A percentile compares a stretch with the other conserved stretches of the same genome.
These are phyloP conservation scores for Parauchenoglanis punctatus DNA, from an alignment of 2,797 vertebrate species.

Conservation along the genomic window DNA sequence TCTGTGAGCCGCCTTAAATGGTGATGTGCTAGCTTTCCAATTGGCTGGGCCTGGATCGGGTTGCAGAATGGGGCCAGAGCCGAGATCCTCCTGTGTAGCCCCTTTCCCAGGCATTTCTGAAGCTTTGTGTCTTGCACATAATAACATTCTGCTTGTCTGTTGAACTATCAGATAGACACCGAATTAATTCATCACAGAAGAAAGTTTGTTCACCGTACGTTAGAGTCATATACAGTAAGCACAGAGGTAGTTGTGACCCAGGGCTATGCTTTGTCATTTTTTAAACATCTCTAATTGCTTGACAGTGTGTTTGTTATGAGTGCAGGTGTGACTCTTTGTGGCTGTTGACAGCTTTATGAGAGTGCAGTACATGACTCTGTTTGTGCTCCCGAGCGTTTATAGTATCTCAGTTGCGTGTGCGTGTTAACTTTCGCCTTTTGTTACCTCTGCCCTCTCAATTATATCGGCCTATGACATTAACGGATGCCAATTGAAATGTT, in stretches of 20 bases:
- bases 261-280: conserved; percentile 69
- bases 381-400: conserved; percentile 20
- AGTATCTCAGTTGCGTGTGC: conserved; percentile 20
- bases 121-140: not conserved
- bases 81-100: conserved; percentile 54
- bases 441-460: conserved; percentile 34
- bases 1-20: conserved; percentile 68
- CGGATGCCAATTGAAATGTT: conserved; percentile 45
- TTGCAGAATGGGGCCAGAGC: conserved; percentile 73
- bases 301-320: conserved; percentile 61
- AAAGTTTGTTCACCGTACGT: not conserved
- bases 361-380: conserved; percentile 42
- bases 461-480: conserved; percentile 21
- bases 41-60: conserved; percentile 71
- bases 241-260: conserved; percentile 64
- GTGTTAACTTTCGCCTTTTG: conserved; percentile 24
- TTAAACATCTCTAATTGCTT: conserved; percentile 62
- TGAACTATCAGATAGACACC: not conserved
- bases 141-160: not conserved
- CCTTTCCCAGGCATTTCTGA: conserved; percentile 16
- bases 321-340: conserved; percentile 71
- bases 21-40: conserved; percentile 71
- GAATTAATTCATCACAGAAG: conserved; percentile 20
- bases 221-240: conserved; percentile 18
- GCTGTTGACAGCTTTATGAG: conserved; percentile 67